Evolutionary conservation across 2,797 vertebrate species (phyloP).

Genomic region (Mallotus villosus): DNA sequence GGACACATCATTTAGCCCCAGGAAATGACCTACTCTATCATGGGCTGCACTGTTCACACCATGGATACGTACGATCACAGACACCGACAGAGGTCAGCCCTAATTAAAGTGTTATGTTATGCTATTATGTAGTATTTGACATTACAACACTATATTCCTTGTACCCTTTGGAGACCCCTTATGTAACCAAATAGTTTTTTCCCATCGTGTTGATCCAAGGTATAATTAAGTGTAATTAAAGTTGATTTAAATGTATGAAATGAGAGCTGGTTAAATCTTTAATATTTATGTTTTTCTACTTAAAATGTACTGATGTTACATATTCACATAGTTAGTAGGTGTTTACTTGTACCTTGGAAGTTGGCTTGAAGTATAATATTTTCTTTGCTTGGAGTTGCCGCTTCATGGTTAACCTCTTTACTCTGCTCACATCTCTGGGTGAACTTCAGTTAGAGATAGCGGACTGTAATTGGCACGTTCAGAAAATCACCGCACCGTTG

Average conservation of each 20-base stretch:
- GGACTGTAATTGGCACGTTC: slow-evolving; percentile 40
- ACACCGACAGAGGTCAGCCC: not conserved
- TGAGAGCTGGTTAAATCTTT: too few species aligned
- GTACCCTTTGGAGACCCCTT: not conserved
- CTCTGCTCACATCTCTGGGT: not conserved
- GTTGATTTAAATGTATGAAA: too few species aligned
- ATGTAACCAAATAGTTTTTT: too few species aligned
- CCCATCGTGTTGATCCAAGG: too few species aligned
- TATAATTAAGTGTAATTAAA: too few species aligned
- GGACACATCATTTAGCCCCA: slow-evolving; percentile 19
- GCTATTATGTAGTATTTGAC: slow-evolving; percentile 5
- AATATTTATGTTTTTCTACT: too few species aligned
- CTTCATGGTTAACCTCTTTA: not conserved
- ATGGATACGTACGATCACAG: slow-evolving; percentile 2
- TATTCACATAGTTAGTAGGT: too few species aligned
- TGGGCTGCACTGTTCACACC: slow-evolving; percentile 9
- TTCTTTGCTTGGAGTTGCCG: not conserved
- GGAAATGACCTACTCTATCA: slow-evolving; percentile 11
- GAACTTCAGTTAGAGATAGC: not conserved
- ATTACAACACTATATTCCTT: slow-evolving; percentile 1
- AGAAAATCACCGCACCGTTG: slow-evolving; percentile 44
- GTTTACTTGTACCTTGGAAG: not conserved
- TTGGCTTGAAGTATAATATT: not conserved
- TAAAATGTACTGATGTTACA: too few species aligned
- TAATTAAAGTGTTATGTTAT: not conserved